Base-by-base conservation (phyloP, 64 coral and sea anemone species). In the Stichodactyla helianthus region DNA sequence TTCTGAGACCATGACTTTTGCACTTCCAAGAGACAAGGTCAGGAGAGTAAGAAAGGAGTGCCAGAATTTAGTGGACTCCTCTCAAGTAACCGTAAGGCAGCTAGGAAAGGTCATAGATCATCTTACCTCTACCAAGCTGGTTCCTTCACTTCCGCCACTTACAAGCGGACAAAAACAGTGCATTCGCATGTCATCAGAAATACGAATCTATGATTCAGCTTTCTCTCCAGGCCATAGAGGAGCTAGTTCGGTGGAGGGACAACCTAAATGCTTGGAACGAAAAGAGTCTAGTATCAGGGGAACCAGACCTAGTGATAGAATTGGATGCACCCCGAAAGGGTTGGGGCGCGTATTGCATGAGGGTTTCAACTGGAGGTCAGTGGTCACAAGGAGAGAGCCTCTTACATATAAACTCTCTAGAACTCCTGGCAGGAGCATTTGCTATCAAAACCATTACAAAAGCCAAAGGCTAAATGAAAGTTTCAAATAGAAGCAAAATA, bases 261-360 rank as follows among this genome's bases (percentile, higher is more conserved):
- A 86, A 84, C 8, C 16, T 91, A 62, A 65, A 84, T n/a, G 58
- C 80, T 23, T 87, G 61, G 85, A 76, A 76, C 53, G 20, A 7
- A 26, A 87, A 82, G 52, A 35, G 31, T 35, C 90, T 84, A 26
- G 85, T 91, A 11, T 54, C 35, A 50, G 85, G 84, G 31, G 17
- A 57, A 68, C 85, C 85, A 82, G 84, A 86, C 17, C 17, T 92
- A 59, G 23, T 92, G 54, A 92, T 87, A 79, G 85, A 87, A 59
- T 87, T 84, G 71, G 90, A 92, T 92, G 90, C 90, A 15, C 87
- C 86, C 62, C 52, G 77, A 11, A 64, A 77, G 6, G 85, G 85
- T 15, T 88, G 61, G 90, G 85, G 85, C 18, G 90, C 78, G 54
- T 92, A 85, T 87, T 92, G 90, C 61, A 92, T 68, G 85, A 85